Evolutionary conservation across 2,888 invertebrate species (phyloP).

Genomic region (Apotomis turbidana): DNA sequence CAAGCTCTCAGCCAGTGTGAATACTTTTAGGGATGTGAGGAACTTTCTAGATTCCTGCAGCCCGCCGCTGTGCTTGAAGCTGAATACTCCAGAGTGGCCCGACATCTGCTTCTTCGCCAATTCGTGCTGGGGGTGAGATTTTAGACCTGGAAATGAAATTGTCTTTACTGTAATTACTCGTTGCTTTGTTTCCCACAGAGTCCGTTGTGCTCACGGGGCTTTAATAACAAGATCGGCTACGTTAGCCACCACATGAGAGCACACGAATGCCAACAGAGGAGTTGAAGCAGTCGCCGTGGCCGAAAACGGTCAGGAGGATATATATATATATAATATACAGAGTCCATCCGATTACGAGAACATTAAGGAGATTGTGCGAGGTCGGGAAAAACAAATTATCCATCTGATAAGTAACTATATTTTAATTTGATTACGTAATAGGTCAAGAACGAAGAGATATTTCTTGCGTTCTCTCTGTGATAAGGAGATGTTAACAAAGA

Average conservation of each 20-base stretch:
- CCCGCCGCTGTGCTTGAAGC: slow-evolving; percentile 93
- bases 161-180: too few relatives aligned
- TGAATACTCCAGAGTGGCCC: slow-evolving; percentile 96
- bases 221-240: too few relatives aligned
- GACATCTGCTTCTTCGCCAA: slow-evolving; percentile 91
- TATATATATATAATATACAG: too few relatives aligned
- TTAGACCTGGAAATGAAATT: slow-evolving; percentile 83
- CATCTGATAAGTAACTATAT: slow-evolving; percentile 1
- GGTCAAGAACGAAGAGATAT: slow-evolving; percentile 24
- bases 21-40: slow-evolving; percentile 89
- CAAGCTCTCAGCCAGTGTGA: slow-evolving; percentile 95
- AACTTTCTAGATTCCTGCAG: slow-evolving; percentile 89
- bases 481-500: not conserved
- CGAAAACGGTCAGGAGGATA: too few relatives aligned
- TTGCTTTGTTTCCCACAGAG: not conserved
- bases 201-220: too few relatives aligned
- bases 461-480: not conserved
- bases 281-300: too few relatives aligned
- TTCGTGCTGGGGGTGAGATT: slow-evolving; percentile 93
- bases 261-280: too few relatives aligned
- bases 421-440: slow-evolving; percentile 10
- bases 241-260: too few relatives aligned
- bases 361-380: not conserved
- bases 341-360: too few relatives aligned
- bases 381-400: not conserved